Evolutionary conservation across 2,888 invertebrate genomes (phyloP).

Genomic region (Boloria euphrosyne): DNA sequence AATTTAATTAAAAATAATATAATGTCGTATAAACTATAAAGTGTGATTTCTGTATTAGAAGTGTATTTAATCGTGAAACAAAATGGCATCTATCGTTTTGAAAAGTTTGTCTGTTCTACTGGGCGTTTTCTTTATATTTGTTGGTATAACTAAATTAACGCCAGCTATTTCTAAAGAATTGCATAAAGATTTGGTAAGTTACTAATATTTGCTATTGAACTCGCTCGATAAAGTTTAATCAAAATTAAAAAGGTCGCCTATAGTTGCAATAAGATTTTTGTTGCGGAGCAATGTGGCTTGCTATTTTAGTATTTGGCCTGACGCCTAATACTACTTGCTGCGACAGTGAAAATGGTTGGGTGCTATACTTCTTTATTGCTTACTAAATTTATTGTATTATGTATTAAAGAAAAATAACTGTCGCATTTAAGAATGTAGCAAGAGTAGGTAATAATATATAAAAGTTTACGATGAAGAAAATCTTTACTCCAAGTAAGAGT

Average conservation of each 20-base stretch:
- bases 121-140: conserved; percentile 97
- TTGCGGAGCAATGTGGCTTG: conserved; percentile 68
- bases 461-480: too few species aligned
- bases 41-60: conserved; percentile 11
- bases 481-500: too few species aligned
- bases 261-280: conserved; percentile 71
- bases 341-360: conserved; percentile 53
- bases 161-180: conserved; percentile 96
- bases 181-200: conserved; percentile 96
- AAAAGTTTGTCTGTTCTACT: conserved; percentile 95
- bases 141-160: conserved; percentile 95
- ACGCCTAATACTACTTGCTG: conserved; percentile 75
- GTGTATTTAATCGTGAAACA: conserved; percentile 34
- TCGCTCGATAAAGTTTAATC: conserved; percentile 21
- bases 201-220: conserved; percentile 8
- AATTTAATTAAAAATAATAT: background rate
- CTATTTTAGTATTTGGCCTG: conserved; percentile 81
- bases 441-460: too few species aligned
- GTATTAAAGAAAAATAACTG: too few species aligned
- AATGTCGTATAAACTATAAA: conserved; percentile 1
- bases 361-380: conserved; percentile 20
- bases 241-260: conserved; percentile 57
- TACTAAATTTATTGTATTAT: background rate
- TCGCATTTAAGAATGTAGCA: too few species aligned
- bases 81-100: conserved; percentile 88